Percentiles rank a stretch among this genome's conserved stretches.
Evolutionary conservation across 2,113 vertebrate species (phyloP).

Genomic region (Rattus rattus): DNA sequence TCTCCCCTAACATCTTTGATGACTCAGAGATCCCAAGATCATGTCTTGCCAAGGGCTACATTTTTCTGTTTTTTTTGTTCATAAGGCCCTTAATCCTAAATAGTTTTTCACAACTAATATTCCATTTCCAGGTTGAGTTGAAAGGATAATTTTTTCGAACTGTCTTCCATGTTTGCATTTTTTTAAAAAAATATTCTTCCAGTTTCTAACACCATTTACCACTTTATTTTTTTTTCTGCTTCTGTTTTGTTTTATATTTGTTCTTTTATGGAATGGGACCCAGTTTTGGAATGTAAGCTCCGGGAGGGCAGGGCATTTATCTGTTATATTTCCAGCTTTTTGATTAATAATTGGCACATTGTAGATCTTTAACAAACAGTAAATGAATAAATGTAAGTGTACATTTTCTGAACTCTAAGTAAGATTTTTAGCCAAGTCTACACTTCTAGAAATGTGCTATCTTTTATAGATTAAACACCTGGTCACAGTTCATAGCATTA

Average conservation of each 20-base stretch:
- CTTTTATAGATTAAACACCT: slow-evolving; percentile 25
- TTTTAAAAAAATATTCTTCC: not conserved
- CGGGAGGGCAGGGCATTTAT: not conserved
- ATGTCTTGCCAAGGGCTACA: not conserved
- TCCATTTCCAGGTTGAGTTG: not conserved
- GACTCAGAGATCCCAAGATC: not conserved
- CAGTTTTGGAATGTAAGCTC: not conserved
- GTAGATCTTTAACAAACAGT: slow-evolving; percentile 13
- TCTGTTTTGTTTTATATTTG: not conserved
- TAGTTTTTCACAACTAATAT: not conserved
- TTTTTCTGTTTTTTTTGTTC: not conserved
- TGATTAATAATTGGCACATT: not conserved
- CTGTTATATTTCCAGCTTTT: not conserved
- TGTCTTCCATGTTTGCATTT: not conserved
- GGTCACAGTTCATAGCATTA: slow-evolving; percentile 43
- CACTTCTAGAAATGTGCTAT: slow-evolving; percentile 52
- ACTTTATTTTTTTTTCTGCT: not conserved
- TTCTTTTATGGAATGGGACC: not conserved
- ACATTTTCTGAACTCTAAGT: not conserved
- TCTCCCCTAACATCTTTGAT: not conserved
- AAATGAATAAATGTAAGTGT: not conserved
- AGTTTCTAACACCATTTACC: not conserved
- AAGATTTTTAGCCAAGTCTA: slow-evolving; percentile 47
- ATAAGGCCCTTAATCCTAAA: not conserved
- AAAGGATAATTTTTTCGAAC: not conserved